Percentiles rank a stretch among this genome's conserved stretches.
phyloP scores from a whole-genome alignment of 2,888 invertebrate species.

The Drosophila longiperda region DNA sequence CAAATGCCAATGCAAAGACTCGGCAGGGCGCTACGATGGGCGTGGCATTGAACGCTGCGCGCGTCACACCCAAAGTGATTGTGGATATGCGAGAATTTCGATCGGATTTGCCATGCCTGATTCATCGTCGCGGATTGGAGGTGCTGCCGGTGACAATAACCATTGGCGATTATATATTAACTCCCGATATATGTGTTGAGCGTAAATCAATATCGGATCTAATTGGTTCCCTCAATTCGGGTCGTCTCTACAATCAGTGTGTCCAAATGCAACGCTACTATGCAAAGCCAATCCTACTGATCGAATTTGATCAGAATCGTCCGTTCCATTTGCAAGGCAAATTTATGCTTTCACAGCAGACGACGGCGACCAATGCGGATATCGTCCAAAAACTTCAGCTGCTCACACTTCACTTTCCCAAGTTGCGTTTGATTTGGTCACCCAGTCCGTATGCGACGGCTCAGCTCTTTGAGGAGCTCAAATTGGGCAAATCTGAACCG shows the following conservation, averaged over 20 bases:
- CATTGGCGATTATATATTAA: slow-evolving; percentile 98
- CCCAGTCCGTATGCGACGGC: slow-evolving; percentile 98
- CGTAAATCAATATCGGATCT: slow-evolving; percentile 98
- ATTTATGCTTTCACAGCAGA: slow-evolving; percentile 91
- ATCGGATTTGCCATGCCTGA: slow-evolving; percentile 96
- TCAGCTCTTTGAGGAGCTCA: slow-evolving; percentile 97
- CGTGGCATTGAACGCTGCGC: slow-evolving; percentile 24
- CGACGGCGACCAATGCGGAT: slow-evolving; percentile 88
- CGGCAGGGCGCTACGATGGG: slow-evolving; percentile 84
- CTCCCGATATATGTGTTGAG: slow-evolving; percentile 98
- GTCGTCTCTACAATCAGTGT: slow-evolving; percentile 97
- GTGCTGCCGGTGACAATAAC: slow-evolving; percentile 95
- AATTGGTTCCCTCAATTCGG: slow-evolving; percentile 97
- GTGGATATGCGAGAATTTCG: slow-evolving; percentile 99
- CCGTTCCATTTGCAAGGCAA: slow-evolving; percentile 95
- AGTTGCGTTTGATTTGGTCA: slow-evolving; percentile 97
- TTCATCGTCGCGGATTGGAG: slow-evolving; percentile 96
- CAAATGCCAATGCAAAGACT: slow-evolving; percentile 89
- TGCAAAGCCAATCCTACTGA: slow-evolving; percentile 94
- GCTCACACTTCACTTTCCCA: slow-evolving; percentile 97
- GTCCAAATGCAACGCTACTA: slow-evolving; percentile 97
- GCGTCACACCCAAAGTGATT: slow-evolving; percentile 87
- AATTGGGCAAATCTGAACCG: slow-evolving; percentile 94
- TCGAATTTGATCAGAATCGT: slow-evolving; percentile 98
- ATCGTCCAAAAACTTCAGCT: slow-evolving; percentile 95